These are phyloP conservation scores for Cydia amplana DNA, from an alignment of 1,140 invertebrate species.

Conservation along the genomic window DNA sequence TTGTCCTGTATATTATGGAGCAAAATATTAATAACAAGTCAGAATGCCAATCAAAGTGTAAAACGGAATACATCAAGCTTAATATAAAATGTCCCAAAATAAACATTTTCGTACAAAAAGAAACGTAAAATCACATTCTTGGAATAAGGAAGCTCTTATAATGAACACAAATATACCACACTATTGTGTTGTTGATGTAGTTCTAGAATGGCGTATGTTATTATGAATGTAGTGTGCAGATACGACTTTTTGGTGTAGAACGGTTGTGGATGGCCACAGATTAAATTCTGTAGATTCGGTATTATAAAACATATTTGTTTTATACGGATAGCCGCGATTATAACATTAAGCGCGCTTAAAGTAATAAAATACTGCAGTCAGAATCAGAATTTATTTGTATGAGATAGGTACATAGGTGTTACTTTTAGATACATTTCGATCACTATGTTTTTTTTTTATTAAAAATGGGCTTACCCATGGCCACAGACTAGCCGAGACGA, in stretches of 20 bases:
- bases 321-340: too few relatives aligned
- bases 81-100: not conserved
- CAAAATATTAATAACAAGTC: not conserved
- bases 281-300: not conserved
- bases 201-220: not conserved
- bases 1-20: not conserved
- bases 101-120: not conserved
- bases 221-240: not conserved
- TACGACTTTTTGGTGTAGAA: not conserved
- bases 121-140: slow-evolving; percentile 7
- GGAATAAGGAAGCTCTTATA: slow-evolving; percentile 10
- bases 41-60: not conserved
- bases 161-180: slow-evolving; percentile 5
- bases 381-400: too few relatives aligned
- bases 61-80: slow-evolving; percentile 3
- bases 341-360: too few relatives aligned
- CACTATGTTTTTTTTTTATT: too few relatives aligned
- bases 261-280: not conserved
- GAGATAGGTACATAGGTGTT: too few relatives aligned
- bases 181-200: not conserved
- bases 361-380: too few relatives aligned
- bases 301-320: not conserved
- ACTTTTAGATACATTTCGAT: too few relatives aligned
- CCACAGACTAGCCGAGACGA: too few relatives aligned
- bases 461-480: too few relatives aligned